Evolutionary conservation across 2,888 invertebrate species (phyloP).

Genomic region (Nudaria mundana): DNA sequence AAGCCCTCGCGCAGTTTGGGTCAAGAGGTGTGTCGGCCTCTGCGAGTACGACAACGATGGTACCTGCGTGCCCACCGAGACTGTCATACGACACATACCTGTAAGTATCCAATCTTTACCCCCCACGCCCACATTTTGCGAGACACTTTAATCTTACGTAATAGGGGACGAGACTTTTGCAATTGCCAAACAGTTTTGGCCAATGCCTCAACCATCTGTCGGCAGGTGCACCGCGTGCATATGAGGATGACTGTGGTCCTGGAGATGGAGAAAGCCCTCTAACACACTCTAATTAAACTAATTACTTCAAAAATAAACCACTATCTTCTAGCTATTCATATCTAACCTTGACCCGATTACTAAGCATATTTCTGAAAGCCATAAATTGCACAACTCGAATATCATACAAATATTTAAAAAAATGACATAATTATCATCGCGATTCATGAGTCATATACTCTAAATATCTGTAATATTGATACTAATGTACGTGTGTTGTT

Average conservation of each 20-base stretch:
- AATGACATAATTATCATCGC: constrained; percentile 43
- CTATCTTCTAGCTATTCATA: constrained; percentile 51
- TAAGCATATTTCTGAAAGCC: constrained; percentile 31
- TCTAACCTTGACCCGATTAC: constrained; percentile 67
- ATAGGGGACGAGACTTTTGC: no score
- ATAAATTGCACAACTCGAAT: constrained; percentile 37
- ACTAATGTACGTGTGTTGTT: constrained; percentile 17
- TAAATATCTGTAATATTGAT: neutral
- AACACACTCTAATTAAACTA: constrained; percentile 1
- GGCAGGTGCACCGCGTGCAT: no score
- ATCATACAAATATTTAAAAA: constrained; percentile 31
- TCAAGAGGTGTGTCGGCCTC: constrained; percentile 68
- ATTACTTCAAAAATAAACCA: constrained; percentile 14
- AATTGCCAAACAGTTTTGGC: no score
- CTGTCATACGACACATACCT: constrained; percentile 54
- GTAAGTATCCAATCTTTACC: constrained; percentile 50
- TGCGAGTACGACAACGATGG: constrained; percentile 59
- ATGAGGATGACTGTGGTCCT: no score
- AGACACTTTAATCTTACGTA: no score
- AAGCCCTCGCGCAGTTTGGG: constrained; percentile 68
- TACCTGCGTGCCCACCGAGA: constrained; percentile 56
- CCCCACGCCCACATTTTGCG: no score
- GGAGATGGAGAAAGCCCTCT: no score
- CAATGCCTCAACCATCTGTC: no score
- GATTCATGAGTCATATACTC: constrained; percentile 1